Base-by-base conservation (phyloP, 2,797 vertebrate genomes). In the Pseudocheirus occidentalis region DNA sequence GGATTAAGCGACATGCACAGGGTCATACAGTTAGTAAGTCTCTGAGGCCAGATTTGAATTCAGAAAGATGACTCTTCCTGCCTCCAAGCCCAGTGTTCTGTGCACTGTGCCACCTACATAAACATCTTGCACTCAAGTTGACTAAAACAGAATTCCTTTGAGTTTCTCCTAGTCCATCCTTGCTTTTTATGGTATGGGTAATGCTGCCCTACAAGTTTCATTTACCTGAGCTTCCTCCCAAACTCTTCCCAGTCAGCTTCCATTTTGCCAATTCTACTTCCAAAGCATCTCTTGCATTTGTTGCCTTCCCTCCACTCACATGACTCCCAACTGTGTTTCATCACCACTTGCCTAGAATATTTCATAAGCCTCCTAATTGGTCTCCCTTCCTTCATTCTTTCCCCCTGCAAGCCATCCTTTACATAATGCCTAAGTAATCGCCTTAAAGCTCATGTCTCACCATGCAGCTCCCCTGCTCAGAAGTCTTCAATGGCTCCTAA, bases 1-100 rank as follows among this genome's bases (percentile, higher is more conserved):
- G 66, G 66, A 16, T 21, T 0, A 73, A 21, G n/a, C 40, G 66
- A 40, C 18, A 24, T 40, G 6, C n/a, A n/a, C 0, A 24, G 18
- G 16, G 1, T 73, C 18, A 21, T 7, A 21, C 5, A 21, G n/a
- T 5, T 40, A 9, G 5, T 40, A 73, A 7, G 0, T 7, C 0
- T 40, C n/a, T 73, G n/a, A 40, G 16, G n/a, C 5, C 16, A n/a
- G 5, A 40, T 73, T 40, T 40, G 66, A 40, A 73, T 2, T 40
- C 18, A 24, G 18, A 6, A 40, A 40, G 14, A 40, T 40, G 16
- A 24, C 2, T 40, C 66, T 73, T 40, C 16, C 18, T 73, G 6
- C 40, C n/a, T 73, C 18, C 18, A 73, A 40, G 7, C 7, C 18
- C 34, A 73, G 18, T 73, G 16, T 16, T n/a, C 0, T 18, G 34